phyloP scores from a whole-genome alignment of 2,113 vertebrate species.

The Pygathrix nemaeus region DNA sequence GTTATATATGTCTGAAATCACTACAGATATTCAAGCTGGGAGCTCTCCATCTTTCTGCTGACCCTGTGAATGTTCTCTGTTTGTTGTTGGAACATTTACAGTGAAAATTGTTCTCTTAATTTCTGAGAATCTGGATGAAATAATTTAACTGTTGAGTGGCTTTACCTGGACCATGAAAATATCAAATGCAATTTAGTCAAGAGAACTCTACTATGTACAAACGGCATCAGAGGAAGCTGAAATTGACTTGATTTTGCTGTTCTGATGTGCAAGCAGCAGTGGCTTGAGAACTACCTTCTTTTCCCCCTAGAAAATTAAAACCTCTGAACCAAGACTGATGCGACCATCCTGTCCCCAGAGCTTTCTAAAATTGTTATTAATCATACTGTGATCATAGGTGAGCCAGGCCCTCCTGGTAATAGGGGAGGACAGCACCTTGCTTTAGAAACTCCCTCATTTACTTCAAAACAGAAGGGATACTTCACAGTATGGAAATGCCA shows the following conservation, averaged over 20 bases:
- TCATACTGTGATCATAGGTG: neutral
- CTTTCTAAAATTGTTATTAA: neutral
- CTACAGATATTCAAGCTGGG: neutral
- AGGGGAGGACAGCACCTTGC: neutral
- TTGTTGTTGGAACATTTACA: constrained; percentile 22
- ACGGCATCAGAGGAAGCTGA: neutral
- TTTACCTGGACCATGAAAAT: constrained; percentile 30
- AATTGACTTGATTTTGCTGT: neutral
- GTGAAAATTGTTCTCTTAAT: constrained; percentile 11
- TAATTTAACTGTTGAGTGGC: neutral
- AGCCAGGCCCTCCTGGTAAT: neutral
- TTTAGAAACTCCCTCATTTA: constrained; percentile 16
- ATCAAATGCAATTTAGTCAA: neutral
- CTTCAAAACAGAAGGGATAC: neutral
- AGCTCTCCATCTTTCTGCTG: neutral
- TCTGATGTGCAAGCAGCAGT: neutral
- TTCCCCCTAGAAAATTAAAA: constrained; percentile 40
- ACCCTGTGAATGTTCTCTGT: neutral
- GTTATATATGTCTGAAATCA: neutral
- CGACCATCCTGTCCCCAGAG: neutral
- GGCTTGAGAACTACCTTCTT: neutral
- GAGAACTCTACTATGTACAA: neutral
- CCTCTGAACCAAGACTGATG: neutral
- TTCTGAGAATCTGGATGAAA: constrained; percentile 42
- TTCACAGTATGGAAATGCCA: neutral